Evolutionary conservation across 37 sponge, comb jelly and placozoan genomes (phyloP).

Genomic region (Aphrocallistes beatrix): DNA sequence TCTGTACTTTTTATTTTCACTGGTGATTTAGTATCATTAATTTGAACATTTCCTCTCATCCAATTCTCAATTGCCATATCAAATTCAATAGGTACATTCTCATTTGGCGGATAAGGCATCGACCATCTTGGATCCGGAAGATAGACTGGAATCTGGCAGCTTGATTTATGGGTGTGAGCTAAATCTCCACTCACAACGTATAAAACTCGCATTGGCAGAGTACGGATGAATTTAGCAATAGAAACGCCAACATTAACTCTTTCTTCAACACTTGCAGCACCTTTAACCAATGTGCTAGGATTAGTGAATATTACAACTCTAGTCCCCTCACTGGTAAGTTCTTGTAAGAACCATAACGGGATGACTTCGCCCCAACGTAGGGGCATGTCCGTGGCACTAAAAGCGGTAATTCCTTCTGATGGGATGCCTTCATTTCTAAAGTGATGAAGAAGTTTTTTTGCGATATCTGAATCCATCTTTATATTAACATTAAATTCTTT

Average conservation of each 20-base stretch:
- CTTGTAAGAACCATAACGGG: constrained; percentile 36
- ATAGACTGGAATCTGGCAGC: constrained; percentile 23
- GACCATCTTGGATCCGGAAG: constrained; percentile 42
- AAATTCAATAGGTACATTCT: constrained; percentile 21
- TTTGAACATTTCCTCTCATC: constrained; percentile 27
- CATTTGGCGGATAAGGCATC: constrained; percentile 13
- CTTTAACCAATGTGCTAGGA: not conserved
- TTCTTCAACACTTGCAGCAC: not conserved
- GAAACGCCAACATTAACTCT: constrained; percentile 19
- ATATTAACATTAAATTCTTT: constrained; percentile 28
- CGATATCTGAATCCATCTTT: constrained; percentile 19
- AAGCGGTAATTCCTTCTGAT: constrained; percentile 31
- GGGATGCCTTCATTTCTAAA: constrained; percentile 27
- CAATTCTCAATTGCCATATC: constrained; percentile 34
- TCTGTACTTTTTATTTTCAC: constrained; percentile 10
- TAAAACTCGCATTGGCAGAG: constrained; percentile 22
- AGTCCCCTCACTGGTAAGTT: constrained; percentile 9
- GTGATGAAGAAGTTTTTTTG: constrained; percentile 24
- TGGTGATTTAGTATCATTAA: not conserved
- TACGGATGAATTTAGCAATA: constrained; percentile 21
- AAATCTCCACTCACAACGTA: constrained; percentile 41
- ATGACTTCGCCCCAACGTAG: constrained; percentile 43
- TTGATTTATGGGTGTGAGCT: constrained; percentile 32
- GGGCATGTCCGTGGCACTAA: constrained; percentile 25
- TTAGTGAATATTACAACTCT: constrained; percentile 35